phyloP scores from a whole-genome alignment of 2,797 vertebrate genomes.

The Eurystomus glaucurus region DNA sequence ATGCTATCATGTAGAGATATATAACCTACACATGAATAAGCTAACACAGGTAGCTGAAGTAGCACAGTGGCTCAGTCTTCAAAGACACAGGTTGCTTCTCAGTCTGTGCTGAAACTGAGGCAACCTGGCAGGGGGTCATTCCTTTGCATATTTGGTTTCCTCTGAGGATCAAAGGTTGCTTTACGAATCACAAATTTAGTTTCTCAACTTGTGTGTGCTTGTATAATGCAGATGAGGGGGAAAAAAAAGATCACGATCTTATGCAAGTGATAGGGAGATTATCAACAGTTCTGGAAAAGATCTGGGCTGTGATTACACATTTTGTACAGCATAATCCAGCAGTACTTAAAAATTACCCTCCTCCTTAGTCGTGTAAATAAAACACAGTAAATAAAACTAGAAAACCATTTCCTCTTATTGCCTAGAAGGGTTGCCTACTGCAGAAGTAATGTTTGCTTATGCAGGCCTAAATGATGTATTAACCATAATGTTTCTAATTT shows the following conservation, averaged over 20 bases:
- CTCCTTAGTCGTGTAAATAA: neutral
- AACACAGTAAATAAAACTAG: neutral
- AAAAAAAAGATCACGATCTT: neutral
- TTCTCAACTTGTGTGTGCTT: neutral
- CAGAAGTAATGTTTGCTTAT: neutral
- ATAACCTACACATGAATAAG: neutral
- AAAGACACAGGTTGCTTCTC: neutral
- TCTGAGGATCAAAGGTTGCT: neutral
- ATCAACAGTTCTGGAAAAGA: neutral
- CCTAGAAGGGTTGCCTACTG: neutral
- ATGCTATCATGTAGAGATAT: neutral
- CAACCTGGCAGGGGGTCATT: neutral
- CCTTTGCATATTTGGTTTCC: neutral
- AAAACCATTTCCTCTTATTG: neutral
- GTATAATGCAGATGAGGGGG: neutral
- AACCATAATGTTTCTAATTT: neutral
- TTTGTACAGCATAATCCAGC: neutral
- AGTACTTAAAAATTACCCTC: neutral
- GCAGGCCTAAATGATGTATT: neutral
- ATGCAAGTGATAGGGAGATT: neutral
- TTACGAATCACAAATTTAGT: neutral
- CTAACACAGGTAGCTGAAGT: accelerated
- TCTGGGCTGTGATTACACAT: neutral
- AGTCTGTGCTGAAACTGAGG: neutral
- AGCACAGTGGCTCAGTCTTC: neutral